Evolutionary conservation across 2,113 vertebrate species (phyloP), one percentile per base, ranked within the genome.

Genomic region (Myanophis thanlyinensis): DNA sequence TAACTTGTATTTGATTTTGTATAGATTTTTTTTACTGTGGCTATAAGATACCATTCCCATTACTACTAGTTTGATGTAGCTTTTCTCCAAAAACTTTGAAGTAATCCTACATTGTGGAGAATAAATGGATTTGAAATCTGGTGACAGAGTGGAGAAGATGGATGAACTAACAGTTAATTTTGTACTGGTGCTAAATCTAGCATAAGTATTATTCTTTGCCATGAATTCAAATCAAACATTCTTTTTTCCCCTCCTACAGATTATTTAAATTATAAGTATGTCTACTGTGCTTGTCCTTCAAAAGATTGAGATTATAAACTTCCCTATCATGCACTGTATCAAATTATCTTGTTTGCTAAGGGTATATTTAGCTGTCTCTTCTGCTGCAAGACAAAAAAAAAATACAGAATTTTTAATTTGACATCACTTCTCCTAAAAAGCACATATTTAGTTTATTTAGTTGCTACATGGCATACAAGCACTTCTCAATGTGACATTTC

Each of bases 241-340:
- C 35, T 40, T 12, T 23, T 30, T 25, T 18, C n/a, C 23, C 23
- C 48, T 23, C 49, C 11, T 49, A 46, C 49, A 10, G 6, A 80
- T 23, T 91, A 25, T 46, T 54, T 85, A 62, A 87, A 87, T 62
- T 3, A 15, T 59, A 13, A 46, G 53, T 48, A 22, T 59, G 27
- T 30, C 20, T 62, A 20, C n/a, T 35, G 4, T 8, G 15, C 22
- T 67, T 62, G 53, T 47, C 46, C 47, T 51, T 87, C 85, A 91
- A 59, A 87, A 47, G 46, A n/a, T 8, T 87, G 20, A 51, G 46
- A 62, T 87, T 40, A 87, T 40, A 90, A 94, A 93, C 93, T 47
- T 49, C 56, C 48, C 15, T 51, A 73, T 40, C 92, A 80, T 2
- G 1, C 91, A 23, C 40, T 35, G 87, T 51, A 23, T 51, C 90